Base-by-base conservation (phyloP, 2,888 invertebrate species). In the Epinotia brunnichana region DNA sequence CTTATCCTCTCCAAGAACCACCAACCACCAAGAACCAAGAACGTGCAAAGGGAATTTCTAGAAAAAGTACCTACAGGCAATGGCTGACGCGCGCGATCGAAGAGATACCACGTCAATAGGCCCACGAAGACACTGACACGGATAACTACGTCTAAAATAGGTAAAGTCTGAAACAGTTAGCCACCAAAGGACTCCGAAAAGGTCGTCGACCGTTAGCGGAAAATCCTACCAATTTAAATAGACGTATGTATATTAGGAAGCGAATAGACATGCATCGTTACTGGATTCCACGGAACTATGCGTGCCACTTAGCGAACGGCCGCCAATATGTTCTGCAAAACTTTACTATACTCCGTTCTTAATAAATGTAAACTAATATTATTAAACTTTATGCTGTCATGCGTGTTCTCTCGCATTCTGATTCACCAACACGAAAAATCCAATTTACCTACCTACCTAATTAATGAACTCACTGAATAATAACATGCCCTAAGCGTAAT, bases 141-240 rank as follows among this genome's bases (percentile, higher is more conserved):
- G 17, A 63, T 64, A 64, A 51, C 35, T 35, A 35, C 19, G 64
- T 39, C 53, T 64, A 53, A 64, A 64, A 53, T 64, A 53, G 39
- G 64, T 21, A 39, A 53, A 54, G 19, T 39, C 53, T 53, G 29
- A 48, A 62, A 64, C 64, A 53, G 64, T 64, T 64, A 64, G 53
- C 35, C 63, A 19, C 62, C 19, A 63, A 64, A 54, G 53, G 64
- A 64, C 64, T 19, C 9, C 24, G 57, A 29, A 21, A 63, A 64
- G 64, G 64, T 64, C 39, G 19, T 7, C 10, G 53, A 19, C 53
- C 53, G 53, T 21, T 62, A 29, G 51, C 48, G 35, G 13, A 53
- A 53, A 53, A 39, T 64, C 17, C 17, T 51, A 19, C 19, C 53
- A 19, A n/a, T 53, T 11, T 39, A 11, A 48, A 51, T 29, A 39